Evolutionary conservation across 2,797 vertebrate species (phyloP), one percentile per base, ranked within the genome.

Genomic region (Muraenolepis orangiensis): DNA sequence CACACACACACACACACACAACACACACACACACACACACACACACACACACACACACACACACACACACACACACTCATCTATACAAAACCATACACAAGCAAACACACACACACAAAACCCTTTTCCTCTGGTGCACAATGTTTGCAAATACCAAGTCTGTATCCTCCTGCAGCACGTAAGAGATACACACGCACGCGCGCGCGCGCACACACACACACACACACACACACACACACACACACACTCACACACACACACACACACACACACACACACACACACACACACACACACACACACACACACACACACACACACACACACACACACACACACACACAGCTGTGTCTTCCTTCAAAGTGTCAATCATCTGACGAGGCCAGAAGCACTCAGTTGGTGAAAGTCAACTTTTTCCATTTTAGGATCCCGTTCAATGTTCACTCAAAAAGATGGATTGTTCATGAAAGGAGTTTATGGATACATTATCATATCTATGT

Each of bases 1-100:
- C 64, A 57, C 71, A 61, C 78, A 84, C 78, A 88, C 85, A 85
- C 87, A 89, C 82, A 78, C 82, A 76, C 72, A 77, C 69, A 68
- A 74, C n/a, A 81, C 79, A 77, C 75, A 70, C 34, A 61, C 51
- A 64, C 38, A 70, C 74, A 75, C 75, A 78, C 74, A 83, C 82
- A 86, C 80, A 78, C 76, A 69, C 73, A 70, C 76, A 66, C 70
- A 38, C 61, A 67, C 12, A 23, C 74, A 77, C 85, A 80, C 74
- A 75, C 81, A 79, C 72, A 83, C 14, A 69, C 14, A 34, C 11
- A 29, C 16, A 8, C 67, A 69, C 67, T 20, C 14, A 69, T n/a
- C 11, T 12, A 20, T n/a, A 10, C 74, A 82, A 75, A 79, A 29
- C 61, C 20, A 20, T n/a, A 57, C 46, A n/a, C 46, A 57, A 7